Percentiles rank a stretch among this genome's conserved stretches.
phyloP scores from a whole-genome alignment of 2,113 vertebrate species.

The Apodemus sylvaticus region DNA sequence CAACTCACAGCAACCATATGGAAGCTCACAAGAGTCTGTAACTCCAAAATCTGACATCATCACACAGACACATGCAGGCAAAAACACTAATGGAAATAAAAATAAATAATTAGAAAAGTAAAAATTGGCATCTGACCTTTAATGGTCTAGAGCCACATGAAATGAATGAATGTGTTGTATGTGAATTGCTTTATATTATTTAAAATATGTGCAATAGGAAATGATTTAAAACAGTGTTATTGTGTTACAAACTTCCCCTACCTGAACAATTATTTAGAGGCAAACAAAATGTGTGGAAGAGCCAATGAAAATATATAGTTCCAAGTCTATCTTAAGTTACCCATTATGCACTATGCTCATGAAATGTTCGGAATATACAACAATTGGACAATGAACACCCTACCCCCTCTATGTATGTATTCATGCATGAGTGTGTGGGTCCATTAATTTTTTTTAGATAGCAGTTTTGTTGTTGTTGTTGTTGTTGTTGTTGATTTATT shows the following conservation, averaged over 20 bases:
- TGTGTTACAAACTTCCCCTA: conserved; percentile 40
- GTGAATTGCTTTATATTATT: conserved; percentile 28
- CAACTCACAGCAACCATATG: background rate
- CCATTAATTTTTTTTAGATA: background rate
- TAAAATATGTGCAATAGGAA: conserved; percentile 33
- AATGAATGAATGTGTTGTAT: conserved; percentile 37
- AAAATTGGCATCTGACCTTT: background rate
- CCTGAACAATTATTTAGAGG: background rate
- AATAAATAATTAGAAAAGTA: background rate
- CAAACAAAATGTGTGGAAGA: background rate
- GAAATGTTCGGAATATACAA: conserved; percentile 19
- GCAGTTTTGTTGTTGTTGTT: too few relatives aligned
- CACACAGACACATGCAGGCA: background rate
- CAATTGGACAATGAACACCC: background rate
- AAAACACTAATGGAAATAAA: background rate
- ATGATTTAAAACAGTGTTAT: conserved; percentile 47
- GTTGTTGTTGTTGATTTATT: background rate
- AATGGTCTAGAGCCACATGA: background rate
- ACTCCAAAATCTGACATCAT: background rate
- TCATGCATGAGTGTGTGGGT: background rate
- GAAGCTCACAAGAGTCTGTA: background rate
- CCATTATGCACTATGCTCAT: background rate
- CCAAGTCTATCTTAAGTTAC: background rate
- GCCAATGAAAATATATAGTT: conserved; percentile 8
- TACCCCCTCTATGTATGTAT: background rate